A percentile compares a stretch with the other conserved stretches of the same genome.
phyloP scores from a whole-genome alignment of 2,113 vertebrate genomes.

The Diadophis punctatus region DNA sequence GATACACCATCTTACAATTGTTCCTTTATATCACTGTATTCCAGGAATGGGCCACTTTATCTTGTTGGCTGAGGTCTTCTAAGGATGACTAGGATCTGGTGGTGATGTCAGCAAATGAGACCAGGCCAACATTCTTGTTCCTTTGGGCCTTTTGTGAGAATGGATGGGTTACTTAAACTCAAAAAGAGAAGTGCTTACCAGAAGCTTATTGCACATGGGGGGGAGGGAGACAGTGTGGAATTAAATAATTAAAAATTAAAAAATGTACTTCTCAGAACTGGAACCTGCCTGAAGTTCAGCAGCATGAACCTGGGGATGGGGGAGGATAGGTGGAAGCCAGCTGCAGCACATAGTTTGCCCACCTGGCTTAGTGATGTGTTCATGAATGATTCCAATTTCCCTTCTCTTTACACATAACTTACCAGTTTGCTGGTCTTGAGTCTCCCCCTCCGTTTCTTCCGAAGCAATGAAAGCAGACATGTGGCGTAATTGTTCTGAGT shows the following conservation, averaged over 20 bases:
- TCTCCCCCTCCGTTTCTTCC: not conserved
- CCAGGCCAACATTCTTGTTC: not conserved
- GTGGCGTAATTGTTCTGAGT: conserved; percentile 66
- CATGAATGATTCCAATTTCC: not conserved
- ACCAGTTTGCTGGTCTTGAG: accelerated
- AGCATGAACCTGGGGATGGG: not conserved
- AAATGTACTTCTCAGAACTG: not conserved
- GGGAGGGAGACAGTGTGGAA: not conserved
- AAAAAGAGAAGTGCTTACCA: not conserved
- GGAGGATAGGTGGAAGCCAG: not conserved
- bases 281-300: not conserved
- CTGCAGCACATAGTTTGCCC: not conserved
- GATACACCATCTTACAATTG: not conserved
- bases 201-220: not conserved
- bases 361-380: not conserved
- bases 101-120: not conserved
- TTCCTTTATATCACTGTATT: not conserved
- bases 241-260: not conserved
- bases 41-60: not conserved
- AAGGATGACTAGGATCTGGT: not conserved
- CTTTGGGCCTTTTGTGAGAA: not conserved
- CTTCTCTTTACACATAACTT: not conserved
- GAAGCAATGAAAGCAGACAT: conserved; percentile 70
- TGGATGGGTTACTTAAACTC: not conserved
- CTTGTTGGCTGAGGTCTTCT: not conserved